Percentiles rank a stretch among this genome's conserved stretches.
phyloP scores from a whole-genome alignment of 2,888 invertebrate species.

The Aphelenchoides bicaudatus region DNA sequence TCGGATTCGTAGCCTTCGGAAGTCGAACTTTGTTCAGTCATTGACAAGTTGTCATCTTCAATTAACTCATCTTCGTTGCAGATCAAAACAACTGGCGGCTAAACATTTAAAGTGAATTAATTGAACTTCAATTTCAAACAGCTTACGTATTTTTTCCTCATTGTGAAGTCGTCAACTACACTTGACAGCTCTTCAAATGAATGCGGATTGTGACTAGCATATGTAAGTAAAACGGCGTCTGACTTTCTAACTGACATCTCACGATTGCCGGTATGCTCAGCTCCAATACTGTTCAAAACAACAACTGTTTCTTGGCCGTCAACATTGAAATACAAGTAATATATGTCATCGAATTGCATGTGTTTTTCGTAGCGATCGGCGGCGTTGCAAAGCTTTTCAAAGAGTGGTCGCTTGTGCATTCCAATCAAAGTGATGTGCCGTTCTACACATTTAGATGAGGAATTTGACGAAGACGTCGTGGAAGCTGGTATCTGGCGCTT shows the following conservation, averaged over 20 bases:
- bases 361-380: constrained; percentile 37
- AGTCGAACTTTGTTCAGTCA: constrained; percentile 8
- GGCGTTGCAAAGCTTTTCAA: constrained; percentile 32
- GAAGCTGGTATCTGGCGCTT: neutral
- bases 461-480: neutral
- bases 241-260: constrained; percentile 39
- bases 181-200: constrained; percentile 32
- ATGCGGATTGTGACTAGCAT: constrained; percentile 29
- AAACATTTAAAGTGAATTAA: constrained; percentile 33
- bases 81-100: constrained; percentile 35
- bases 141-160: no score
- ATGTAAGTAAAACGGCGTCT: constrained; percentile 37
- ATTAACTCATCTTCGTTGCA: constrained; percentile 40
- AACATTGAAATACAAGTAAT: constrained; percentile 29
- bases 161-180: constrained; percentile 36
- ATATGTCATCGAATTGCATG: constrained; percentile 35
- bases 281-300: constrained; percentile 31
- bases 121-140: constrained; percentile 12
- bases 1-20: constrained; percentile 30
- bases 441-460: no score
- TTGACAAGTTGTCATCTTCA: constrained; percentile 29
- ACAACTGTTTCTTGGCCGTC: constrained; percentile 24
- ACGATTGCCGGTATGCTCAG: constrained; percentile 39
- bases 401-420: constrained; percentile 16
- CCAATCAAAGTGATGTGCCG: constrained; percentile 2